A percentile compares a stretch with the other conserved stretches of the same genome.
phyloP scores from a whole-genome alignment of 2,113 vertebrate genomes.

The Tetraodon nigroviridis region DNA sequence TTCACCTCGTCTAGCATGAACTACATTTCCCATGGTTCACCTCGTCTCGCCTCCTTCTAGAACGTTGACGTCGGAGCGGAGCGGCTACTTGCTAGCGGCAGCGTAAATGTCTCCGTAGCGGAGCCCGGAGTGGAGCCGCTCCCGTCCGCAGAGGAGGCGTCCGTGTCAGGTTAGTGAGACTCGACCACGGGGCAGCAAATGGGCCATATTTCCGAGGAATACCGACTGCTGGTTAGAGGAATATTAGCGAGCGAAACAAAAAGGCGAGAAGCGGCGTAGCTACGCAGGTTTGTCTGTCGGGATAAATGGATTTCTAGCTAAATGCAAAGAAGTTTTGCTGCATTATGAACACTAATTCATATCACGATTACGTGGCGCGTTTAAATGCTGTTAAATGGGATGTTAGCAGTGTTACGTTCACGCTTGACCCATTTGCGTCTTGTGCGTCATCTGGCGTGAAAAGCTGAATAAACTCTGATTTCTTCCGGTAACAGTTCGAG shows the following conservation, averaged over 20 bases:
- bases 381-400: slow-evolving; percentile 2
- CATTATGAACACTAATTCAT: neutral
- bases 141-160: neutral
- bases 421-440: neutral
- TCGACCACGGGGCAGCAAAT: neutral
- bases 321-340: neutral
- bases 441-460: slow-evolving; percentile 1
- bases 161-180: neutral
- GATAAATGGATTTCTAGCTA: neutral
- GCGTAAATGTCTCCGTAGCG: neutral
- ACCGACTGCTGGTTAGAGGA: neutral
- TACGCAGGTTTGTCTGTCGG: slow-evolving; percentile 25
- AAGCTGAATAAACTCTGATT: neutral
- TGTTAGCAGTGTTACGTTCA: neutral
- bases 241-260: slow-evolving; percentile 34
- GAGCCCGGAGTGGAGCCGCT: neutral
- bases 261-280: slow-evolving; percentile 37
- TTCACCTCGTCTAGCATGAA: too few relatives aligned
- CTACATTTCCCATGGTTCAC: slow-evolving; percentile 8
- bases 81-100: slow-evolving; percentile 8
- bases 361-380: neutral
- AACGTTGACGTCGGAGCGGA: slow-evolving; percentile 19
- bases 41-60: slow-evolving; percentile 24
- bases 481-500: slow-evolving; percentile 1
- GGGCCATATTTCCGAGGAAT: neutral